phyloP scores from a whole-genome alignment of 1,140 invertebrate genomes.

The Phymastichus coffea region DNA sequence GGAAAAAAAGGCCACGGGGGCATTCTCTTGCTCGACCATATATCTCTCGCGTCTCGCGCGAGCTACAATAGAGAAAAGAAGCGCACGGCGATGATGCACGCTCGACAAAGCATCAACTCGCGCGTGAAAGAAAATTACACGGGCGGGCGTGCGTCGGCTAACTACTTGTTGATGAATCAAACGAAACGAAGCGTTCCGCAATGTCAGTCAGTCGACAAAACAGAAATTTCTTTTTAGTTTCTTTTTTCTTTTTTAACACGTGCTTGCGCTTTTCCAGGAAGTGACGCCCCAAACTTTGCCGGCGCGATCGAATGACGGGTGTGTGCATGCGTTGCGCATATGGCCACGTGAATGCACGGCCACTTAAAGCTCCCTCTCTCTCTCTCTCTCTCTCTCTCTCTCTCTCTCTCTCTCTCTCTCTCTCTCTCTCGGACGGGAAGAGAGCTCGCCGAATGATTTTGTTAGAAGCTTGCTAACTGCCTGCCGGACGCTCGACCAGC shows the following conservation, averaged over 20 bases:
- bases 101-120: conserved; percentile 10
- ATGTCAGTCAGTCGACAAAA: not conserved
- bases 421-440: too few species aligned
- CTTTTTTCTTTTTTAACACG: too few species aligned
- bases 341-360: not conserved
- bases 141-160: not conserved
- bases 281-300: conserved; percentile 12
- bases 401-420: too few species aligned
- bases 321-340: not conserved
- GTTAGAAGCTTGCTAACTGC: too few species aligned
- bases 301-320: conserved; percentile 13
- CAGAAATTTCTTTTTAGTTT: too few species aligned
- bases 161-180: conserved; percentile 13
- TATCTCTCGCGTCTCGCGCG: too few species aligned
- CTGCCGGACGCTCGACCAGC: too few species aligned
- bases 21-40: too few species aligned
- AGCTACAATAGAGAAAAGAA: too few species aligned
- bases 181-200: not conserved
- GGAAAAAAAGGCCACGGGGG: too few species aligned
- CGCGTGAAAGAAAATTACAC: conserved; percentile 14
- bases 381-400: not conserved
- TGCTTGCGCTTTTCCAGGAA: conserved; percentile 23
- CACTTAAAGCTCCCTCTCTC: not conserved
- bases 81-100: too few species aligned
- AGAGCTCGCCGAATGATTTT: conserved; percentile 5